Conservation (phyloP, 64 coral and sea anemone species). For the Actinia equina region DNA sequence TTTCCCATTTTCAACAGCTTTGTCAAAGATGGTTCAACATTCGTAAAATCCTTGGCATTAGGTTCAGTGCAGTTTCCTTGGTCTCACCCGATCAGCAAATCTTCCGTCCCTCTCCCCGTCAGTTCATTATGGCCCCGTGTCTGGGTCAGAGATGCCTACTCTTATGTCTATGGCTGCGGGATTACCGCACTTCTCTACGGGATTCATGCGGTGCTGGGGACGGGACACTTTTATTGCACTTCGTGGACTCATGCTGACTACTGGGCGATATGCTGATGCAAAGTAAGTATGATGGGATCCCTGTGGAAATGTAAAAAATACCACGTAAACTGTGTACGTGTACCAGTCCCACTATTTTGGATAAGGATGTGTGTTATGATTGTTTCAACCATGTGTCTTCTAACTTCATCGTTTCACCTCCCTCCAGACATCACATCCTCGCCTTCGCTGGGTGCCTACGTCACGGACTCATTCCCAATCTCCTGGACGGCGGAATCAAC, state of each 20-base stretch:
- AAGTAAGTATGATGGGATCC: constrained; percentile 20
- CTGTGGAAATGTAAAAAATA: neutral
- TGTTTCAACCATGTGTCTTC: too few relatives aligned
- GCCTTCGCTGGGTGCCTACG: constrained; percentile 84
- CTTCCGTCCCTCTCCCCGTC: constrained; percentile 73
- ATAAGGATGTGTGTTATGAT: too few relatives aligned
- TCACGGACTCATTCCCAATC: constrained; percentile 93
- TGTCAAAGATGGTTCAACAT: constrained; percentile 77
- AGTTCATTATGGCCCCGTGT: constrained; percentile 48
- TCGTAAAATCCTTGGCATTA: constrained; percentile 66
- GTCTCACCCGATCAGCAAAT: constrained; percentile 51
- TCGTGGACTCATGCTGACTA: constrained; percentile 78
- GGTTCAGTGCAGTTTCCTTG: constrained; percentile 91
- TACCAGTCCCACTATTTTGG: too few relatives aligned
- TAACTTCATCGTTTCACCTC: neutral
- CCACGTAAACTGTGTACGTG: too few relatives aligned
- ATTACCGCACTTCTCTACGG: constrained; percentile 88
- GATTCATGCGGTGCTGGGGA: constrained; percentile 95
- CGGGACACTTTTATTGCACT: constrained; percentile 92
- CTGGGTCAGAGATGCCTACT: constrained; percentile 49
- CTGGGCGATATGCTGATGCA: constrained; percentile 79
- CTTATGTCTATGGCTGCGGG: constrained; percentile 87
- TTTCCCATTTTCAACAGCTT: constrained; percentile 32
- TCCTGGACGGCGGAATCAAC: constrained; percentile 83
- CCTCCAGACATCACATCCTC: constrained; percentile 75